Conservation (phyloP, 2,797 vertebrate species). For the Ctenopoma kingsleyae region DNA sequence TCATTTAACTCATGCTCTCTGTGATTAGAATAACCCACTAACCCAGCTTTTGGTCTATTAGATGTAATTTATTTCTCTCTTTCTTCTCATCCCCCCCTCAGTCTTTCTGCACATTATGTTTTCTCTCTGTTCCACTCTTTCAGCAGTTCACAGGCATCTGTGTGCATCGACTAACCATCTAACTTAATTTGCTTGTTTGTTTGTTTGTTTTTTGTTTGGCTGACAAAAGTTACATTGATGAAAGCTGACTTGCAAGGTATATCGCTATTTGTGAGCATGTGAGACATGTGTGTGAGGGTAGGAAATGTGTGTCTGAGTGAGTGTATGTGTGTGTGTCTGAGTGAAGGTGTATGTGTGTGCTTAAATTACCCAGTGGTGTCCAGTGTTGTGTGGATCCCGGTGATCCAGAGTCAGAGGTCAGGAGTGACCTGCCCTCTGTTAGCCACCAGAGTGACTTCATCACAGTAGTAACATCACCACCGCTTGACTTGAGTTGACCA, state of each 20-base stretch:
- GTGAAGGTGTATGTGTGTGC: slow-evolving; percentile 7
- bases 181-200: slow-evolving; percentile 95
- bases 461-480: slow-evolving; percentile 69
- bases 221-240: slow-evolving; percentile 98
- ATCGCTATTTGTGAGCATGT: slow-evolving; percentile 85
- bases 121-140: slow-evolving; percentile 61
- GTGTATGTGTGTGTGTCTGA: slow-evolving; percentile 8
- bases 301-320: not conserved
- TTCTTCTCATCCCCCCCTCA: slow-evolving; percentile 57
- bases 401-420: slow-evolving; percentile 80
- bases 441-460: slow-evolving; percentile 69
- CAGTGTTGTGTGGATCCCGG: slow-evolving; percentile 80
- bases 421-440: slow-evolving; percentile 71
- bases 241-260: slow-evolving; percentile 99
- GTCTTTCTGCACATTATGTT: slow-evolving; percentile 56
- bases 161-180: slow-evolving; percentile 95
- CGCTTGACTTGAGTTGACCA: slow-evolving; percentile 66
- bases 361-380: slow-evolving; percentile 74
- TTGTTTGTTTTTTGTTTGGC: slow-evolving; percentile 83
- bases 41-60: slow-evolving; percentile 58
- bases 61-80: slow-evolving; percentile 50
- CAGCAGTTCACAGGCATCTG: slow-evolving; percentile 88
- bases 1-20: slow-evolving; percentile 60
- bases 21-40: slow-evolving; percentile 71
- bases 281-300: slow-evolving; percentile 55